phyloP scores from a whole-genome alignment of 2,113 vertebrate species.

The Caranx ignobilis region DNA sequence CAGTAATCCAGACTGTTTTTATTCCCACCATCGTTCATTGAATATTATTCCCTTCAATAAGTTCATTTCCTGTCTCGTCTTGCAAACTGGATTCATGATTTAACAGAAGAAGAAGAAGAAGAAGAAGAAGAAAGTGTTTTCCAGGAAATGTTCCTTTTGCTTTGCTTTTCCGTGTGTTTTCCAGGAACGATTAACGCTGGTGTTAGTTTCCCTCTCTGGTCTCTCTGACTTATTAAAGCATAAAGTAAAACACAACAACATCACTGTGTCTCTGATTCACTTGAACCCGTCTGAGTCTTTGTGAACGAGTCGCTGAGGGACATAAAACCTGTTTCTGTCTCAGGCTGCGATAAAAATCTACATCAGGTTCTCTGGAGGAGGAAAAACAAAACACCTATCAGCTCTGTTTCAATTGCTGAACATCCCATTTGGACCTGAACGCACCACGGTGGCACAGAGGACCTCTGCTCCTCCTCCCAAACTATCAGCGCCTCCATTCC shows the following conservation, averaged over 20 bases:
- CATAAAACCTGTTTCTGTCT: background rate
- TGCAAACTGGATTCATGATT: too few species aligned
- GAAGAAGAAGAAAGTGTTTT: too few species aligned
- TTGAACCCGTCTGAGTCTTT: background rate
- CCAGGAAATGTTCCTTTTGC: too few species aligned
- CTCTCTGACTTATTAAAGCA: too few species aligned
- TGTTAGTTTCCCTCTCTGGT: slow-evolving; percentile 34
- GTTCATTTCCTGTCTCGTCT: too few species aligned
- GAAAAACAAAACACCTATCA: background rate
- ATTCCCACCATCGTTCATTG: too few species aligned
- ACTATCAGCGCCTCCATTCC: slow-evolving; percentile 8
- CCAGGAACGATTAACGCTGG: background rate
- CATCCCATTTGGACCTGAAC: background rate
- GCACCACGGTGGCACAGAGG: background rate
- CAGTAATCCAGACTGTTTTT: too few species aligned
- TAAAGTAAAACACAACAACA: slow-evolving; percentile 11
- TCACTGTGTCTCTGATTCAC: slow-evolving; percentile 8
- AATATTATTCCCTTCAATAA: too few species aligned
- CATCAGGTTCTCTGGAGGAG: background rate
- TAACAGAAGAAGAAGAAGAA: too few species aligned
- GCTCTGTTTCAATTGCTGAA: slow-evolving; percentile 8
- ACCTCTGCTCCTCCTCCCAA: background rate
- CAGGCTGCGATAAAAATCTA: slow-evolving; percentile 1
- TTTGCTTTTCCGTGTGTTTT: too few species aligned
- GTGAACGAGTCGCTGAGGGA: background rate